Conservation (phyloP, 2,797 vertebrate genomes). For the Hippocampus kuda region DNA sequence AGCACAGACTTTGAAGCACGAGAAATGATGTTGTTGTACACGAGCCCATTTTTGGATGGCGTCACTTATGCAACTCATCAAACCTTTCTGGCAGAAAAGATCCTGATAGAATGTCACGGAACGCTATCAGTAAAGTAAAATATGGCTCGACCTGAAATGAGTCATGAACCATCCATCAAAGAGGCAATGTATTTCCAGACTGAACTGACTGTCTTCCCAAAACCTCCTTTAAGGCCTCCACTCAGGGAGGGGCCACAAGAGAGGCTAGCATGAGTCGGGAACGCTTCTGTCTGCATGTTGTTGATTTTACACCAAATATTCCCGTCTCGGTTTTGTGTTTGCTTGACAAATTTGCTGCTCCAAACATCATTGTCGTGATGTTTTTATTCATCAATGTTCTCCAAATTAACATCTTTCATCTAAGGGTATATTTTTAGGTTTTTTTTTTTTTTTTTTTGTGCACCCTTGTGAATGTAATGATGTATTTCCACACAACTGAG, state of each 20-base stretch:
- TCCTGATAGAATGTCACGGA: neutral
- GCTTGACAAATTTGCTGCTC: neutral
- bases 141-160: neutral
- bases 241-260: neutral
- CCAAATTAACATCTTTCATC: too few relatives aligned
- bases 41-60: neutral
- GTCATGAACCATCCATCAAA: neutral
- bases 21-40: neutral
- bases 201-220: neutral
- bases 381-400: neutral
- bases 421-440: neutral
- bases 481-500: slow-evolving; percentile 16
- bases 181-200: neutral
- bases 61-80: neutral
- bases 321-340: neutral
- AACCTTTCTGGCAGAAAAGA: neutral
- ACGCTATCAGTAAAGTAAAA: neutral
- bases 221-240: neutral
- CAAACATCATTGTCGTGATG: neutral
- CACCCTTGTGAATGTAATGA: neutral
- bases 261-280: neutral
- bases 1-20: neutral
- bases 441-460: neutral
- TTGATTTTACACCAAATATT: neutral
- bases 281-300: neutral